A percentile compares a stretch with the other conserved stretches of the same genome.
Evolutionary conservation across 2,888 invertebrate species (phyloP).

Genomic region (Melinopterus prodromus): DNA sequence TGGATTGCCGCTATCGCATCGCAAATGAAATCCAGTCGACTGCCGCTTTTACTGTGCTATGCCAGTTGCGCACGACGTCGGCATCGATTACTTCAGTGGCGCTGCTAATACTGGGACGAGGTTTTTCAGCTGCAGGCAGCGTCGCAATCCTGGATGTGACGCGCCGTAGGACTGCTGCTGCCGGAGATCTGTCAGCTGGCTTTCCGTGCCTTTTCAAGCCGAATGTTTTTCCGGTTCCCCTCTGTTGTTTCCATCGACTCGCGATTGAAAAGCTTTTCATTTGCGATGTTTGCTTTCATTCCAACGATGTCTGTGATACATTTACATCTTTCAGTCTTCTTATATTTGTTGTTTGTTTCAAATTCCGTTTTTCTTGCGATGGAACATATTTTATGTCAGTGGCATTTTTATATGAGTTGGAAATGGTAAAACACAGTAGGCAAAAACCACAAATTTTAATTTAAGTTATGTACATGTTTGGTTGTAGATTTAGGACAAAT

Average conservation of each 20-base stretch:
- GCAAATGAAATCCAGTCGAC: conserved; percentile 21
- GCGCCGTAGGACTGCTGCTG: not conserved
- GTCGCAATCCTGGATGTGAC: not conserved
- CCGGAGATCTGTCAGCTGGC: not conserved
- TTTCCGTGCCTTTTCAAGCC: not conserved
- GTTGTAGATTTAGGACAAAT: no score
- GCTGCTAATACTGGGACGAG: not conserved
- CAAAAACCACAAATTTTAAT: no score
- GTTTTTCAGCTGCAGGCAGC: not conserved
- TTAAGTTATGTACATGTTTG: no score
- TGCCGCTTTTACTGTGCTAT: not conserved
- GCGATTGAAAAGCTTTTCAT: not conserved
- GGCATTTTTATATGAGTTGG: no score
- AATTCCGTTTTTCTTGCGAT: no score
- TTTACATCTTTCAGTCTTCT: no score
- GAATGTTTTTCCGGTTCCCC: not conserved
- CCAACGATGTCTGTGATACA: not conserved
- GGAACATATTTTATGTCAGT: no score
- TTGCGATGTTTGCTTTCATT: not conserved
- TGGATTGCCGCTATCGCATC: conserved; percentile 18
- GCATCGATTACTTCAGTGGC: not conserved
- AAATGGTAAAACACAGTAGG: no score
- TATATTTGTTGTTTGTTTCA: no score
- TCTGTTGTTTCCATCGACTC: not conserved
- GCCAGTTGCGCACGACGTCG: conserved; percentile 25